Conservation (phyloP, 2,113 vertebrate genomes). For the human region DNA sequence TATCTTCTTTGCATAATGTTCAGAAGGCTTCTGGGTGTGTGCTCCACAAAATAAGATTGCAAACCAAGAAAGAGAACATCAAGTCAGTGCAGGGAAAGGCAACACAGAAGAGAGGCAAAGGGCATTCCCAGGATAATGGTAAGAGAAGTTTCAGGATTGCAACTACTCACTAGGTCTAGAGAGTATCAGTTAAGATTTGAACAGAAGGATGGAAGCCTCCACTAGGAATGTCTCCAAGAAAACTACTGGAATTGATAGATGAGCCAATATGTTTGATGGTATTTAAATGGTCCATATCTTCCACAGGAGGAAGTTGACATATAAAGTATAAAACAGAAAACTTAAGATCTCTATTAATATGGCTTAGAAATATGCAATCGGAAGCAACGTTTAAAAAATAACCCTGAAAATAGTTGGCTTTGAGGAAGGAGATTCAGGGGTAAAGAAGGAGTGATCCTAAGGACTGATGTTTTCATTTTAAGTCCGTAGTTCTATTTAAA, state of each 20-base stretch:
- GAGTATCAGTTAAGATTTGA: neutral
- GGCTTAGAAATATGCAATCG: constrained; percentile 32
- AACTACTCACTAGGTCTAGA: neutral
- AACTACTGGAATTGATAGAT: neutral
- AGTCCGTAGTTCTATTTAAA: neutral
- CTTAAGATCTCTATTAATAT: neutral
- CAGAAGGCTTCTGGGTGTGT: neutral
- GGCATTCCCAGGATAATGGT: neutral
- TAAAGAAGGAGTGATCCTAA: neutral
- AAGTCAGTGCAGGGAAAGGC: neutral
- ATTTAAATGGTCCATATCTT: neutral
- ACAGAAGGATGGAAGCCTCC: neutral
- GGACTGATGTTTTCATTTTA: neutral
- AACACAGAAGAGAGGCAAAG: neutral
- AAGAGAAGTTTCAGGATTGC: neutral
- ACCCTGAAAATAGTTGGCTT: neutral
- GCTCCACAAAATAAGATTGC: neutral
- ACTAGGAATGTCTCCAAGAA: neutral
- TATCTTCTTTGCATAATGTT: neutral
- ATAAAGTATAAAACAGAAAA: neutral
- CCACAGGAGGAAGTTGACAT: neutral
- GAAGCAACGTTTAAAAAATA: neutral
- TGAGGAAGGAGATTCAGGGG: neutral
- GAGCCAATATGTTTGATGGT: neutral
- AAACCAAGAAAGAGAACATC: neutral